phyloP scores from a whole-genome alignment of 2,888 invertebrate genomes.

The Liopterus haemorrhoidalis region DNA sequence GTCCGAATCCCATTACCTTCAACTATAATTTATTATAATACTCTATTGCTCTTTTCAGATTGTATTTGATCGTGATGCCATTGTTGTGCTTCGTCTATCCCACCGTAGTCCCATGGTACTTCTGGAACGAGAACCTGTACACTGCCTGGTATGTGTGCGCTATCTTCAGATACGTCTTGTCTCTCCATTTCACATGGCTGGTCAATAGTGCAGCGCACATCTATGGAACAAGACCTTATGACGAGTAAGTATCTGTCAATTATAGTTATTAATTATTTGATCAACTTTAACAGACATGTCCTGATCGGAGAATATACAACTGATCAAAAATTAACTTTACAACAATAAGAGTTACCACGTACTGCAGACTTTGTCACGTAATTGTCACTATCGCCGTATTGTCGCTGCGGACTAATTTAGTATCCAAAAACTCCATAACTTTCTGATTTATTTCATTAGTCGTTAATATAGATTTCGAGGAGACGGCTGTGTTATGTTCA shows the following conservation, averaged over 20 bases:
- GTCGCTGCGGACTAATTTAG: too few species aligned
- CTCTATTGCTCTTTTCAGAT: constrained; percentile 48
- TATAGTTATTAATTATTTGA: too few species aligned
- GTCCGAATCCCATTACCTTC: neutral
- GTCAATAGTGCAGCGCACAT: constrained; percentile 92
- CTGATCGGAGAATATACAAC: too few species aligned
- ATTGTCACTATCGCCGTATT: too few species aligned
- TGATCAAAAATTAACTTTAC: too few species aligned
- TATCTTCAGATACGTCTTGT: constrained; percentile 68
- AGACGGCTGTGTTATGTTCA: too few species aligned
- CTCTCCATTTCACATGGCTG: constrained; percentile 83
- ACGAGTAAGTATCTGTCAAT: constrained; percentile 55
- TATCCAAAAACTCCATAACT: too few species aligned
- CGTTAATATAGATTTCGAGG: too few species aligned
- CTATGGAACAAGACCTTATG: constrained; percentile 86
- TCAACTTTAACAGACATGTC: too few species aligned
- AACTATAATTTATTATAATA: neutral
- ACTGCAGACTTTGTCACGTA: too few species aligned
- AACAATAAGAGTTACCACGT: too few species aligned
- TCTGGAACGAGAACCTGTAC: constrained; percentile 70
- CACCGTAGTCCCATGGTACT: constrained; percentile 65
- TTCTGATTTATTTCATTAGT: too few species aligned
- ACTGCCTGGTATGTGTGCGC: constrained; percentile 71
- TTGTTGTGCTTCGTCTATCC: constrained; percentile 76
- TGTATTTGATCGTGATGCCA: constrained; percentile 70